Percentiles rank a stretch among this genome's conserved stretches.
These are phyloP conservation scores for Shargacucullia verbasci DNA, from an alignment of 2,888 invertebrate genomes.

Conservation along the genomic window DNA sequence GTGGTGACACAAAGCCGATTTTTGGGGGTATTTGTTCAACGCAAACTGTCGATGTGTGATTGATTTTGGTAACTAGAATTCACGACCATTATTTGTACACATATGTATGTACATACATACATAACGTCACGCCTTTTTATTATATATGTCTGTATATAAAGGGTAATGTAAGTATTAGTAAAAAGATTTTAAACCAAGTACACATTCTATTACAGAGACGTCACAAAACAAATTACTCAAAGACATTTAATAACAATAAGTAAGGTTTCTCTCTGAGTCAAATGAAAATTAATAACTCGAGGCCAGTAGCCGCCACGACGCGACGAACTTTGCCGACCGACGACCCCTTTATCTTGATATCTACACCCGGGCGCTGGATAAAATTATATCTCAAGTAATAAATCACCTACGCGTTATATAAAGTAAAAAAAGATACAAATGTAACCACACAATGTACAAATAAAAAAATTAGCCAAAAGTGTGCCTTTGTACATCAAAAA, in stretches of 20 bases:
- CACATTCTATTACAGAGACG: conserved; percentile 9
- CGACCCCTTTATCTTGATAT: conserved; percentile 71
- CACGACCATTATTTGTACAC: conserved; percentile 5
- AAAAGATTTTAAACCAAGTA: too few species aligned
- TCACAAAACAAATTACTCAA: conserved; percentile 51
- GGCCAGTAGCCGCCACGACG: conserved; percentile 60
- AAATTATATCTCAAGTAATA: conserved; percentile 49
- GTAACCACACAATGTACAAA: too few species aligned
- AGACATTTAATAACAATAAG: conserved; percentile 61
- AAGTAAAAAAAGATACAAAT: too few species aligned
- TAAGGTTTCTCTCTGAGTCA: conserved; percentile 70
- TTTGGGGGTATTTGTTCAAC: too few species aligned
- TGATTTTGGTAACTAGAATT: conserved; percentile 1
- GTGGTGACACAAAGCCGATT: conserved; percentile 1
- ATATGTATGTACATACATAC: neutral
- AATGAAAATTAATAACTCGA: conserved; percentile 81
- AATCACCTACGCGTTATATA: conserved; percentile 42
- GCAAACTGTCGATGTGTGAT: neutral
- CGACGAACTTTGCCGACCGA: conserved; percentile 65
- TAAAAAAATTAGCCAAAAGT: too few species aligned
- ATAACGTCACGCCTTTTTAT: too few species aligned
- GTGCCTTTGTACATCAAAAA: too few species aligned
- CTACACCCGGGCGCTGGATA: conserved; percentile 53
- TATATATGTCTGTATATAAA: too few species aligned
- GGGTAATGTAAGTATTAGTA: too few species aligned